Percentiles rank a stretch among this genome's conserved stretches.
phyloP scores from a whole-genome alignment of 2,888 invertebrate species.

The Eurytoma californica region DNA sequence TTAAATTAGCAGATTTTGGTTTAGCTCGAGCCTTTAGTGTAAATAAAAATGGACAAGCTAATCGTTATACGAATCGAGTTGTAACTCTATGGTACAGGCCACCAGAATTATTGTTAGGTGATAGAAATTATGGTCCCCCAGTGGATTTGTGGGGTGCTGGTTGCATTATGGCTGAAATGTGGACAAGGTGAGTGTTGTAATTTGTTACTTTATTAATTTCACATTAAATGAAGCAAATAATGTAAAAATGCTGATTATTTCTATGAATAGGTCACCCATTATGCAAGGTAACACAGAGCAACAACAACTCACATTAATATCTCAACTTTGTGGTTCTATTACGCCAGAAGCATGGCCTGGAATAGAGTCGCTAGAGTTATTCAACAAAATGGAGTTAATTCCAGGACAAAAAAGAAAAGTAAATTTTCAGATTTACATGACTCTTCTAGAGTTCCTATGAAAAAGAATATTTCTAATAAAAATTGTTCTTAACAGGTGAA shows the following conservation, averaged over 20 bases:
- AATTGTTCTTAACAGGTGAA: constrained; percentile 80
- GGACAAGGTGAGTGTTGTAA: constrained; percentile 82
- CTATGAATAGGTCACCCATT: constrained; percentile 82
- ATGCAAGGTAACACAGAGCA: constrained; percentile 98
- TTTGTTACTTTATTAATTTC: neutral
- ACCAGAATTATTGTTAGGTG: constrained; percentile 84
- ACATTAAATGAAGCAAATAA: neutral
- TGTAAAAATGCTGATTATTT: neutral
- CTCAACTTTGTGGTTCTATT: constrained; percentile 97
- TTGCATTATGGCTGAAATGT: constrained; percentile 99
- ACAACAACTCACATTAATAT: constrained; percentile 95
- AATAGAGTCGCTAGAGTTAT: constrained; percentile 91
- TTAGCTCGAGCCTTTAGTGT: constrained; percentile 95
- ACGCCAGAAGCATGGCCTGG: constrained; percentile 95
- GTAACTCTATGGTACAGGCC: constrained; percentile 97
- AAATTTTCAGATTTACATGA: constrained; percentile 74
- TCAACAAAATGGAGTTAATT: constrained; percentile 90
- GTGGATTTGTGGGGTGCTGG: constrained; percentile 99
- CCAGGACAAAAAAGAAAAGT: constrained; percentile 91
- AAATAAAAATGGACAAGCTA: constrained; percentile 89
- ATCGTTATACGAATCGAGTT: constrained; percentile 97
- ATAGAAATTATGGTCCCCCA: constrained; percentile 96
- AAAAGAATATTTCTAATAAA: constrained; percentile 25
- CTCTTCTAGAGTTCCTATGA: neutral
- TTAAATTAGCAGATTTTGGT: constrained; percentile 98